Conservation (phyloP, 1,140 invertebrate species). For the Spodoptera litura region DNA sequence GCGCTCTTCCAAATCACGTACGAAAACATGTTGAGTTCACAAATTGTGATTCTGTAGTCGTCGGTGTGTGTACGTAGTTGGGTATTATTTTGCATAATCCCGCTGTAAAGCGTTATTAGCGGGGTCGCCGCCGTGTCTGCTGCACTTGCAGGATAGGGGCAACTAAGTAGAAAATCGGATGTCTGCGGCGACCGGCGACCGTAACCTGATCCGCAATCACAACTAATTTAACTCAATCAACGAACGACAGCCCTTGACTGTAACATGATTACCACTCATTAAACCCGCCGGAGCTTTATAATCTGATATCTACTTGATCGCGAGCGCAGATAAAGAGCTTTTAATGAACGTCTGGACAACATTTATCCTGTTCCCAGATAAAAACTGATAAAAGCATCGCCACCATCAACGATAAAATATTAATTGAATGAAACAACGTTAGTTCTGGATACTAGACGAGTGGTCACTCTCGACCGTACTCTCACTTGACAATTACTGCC, state of each 20-base stretch:
- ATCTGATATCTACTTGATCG: constrained; percentile 45
- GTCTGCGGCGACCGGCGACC: constrained; percentile 41
- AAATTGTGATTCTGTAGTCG: constrained; percentile 24
- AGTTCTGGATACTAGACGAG: not conserved
- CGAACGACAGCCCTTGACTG: constrained; percentile 58
- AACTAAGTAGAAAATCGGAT: constrained; percentile 57
- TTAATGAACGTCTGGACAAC: constrained; percentile 35
- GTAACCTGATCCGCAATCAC: constrained; percentile 74
- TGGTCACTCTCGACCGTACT: constrained; percentile 13
- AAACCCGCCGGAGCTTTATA: constrained; percentile 44
- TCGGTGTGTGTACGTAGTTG: constrained; percentile 18
- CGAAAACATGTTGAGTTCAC: constrained; percentile 39
- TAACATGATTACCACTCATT: constrained; percentile 65
- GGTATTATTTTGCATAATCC: constrained; percentile 27
- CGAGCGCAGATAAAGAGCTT: constrained; percentile 42
- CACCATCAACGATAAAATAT: not conserved
- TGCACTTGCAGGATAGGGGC: constrained; percentile 44
- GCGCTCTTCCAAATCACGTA: constrained; percentile 35
- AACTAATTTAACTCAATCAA: constrained; percentile 73
- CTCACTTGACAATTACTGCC: constrained; percentile 19
- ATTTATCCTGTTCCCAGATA: constrained; percentile 17
- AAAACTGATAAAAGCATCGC: constrained; percentile 22
- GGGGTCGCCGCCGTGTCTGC: constrained; percentile 55
- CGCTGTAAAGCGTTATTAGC: constrained; percentile 37
- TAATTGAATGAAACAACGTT: constrained; percentile 21